Percentiles rank a stretch among this genome's conserved stretches.
These are phyloP conservation scores for Apantesis nais DNA, from an alignment of 2,888 invertebrate genomes.

Conservation along the genomic window DNA sequence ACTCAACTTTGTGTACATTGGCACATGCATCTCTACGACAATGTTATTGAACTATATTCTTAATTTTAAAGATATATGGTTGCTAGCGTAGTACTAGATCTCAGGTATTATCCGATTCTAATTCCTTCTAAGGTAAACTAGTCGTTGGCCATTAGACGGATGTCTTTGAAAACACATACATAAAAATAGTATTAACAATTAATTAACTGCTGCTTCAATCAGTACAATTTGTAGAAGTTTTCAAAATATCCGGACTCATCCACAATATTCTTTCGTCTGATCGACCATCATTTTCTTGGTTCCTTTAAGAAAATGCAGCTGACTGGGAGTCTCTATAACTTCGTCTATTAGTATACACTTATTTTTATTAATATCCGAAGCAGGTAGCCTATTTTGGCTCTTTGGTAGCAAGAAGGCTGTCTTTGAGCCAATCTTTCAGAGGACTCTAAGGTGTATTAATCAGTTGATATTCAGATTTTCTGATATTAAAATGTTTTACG, in stretches of 20 bases:
- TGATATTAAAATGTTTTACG: not conserved
- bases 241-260: slow-evolving; percentile 41
- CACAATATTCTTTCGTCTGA: slow-evolving; percentile 55
- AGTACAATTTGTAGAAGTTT: not conserved
- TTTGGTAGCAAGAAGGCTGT: slow-evolving; percentile 54
- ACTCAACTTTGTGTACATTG: too few relatives aligned
- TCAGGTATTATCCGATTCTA: too few relatives aligned
- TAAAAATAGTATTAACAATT: too few relatives aligned
- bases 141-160: too few relatives aligned
- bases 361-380: slow-evolving; percentile 79
- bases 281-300: slow-evolving; percentile 81
- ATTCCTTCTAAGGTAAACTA: too few relatives aligned
- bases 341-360: slow-evolving; percentile 77
- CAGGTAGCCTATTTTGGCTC: slow-evolving; percentile 61
- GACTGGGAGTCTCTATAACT: slow-evolving; percentile 77
- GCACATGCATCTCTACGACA: too few relatives aligned
- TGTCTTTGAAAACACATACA: too few relatives aligned
- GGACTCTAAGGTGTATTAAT: slow-evolving; percentile 30
- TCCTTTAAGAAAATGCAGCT: slow-evolving; percentile 85
- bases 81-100: too few relatives aligned
- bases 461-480: slow-evolving; percentile 13
- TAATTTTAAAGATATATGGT: too few relatives aligned
- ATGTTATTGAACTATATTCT: too few relatives aligned
- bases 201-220: too few relatives aligned
- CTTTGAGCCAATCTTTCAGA: slow-evolving; percentile 37